Percentiles rank a stretch among this genome's conserved stretches.
Evolutionary conservation across 2,797 vertebrate species (phyloP).

Genomic region (Tapera naevia): DNA sequence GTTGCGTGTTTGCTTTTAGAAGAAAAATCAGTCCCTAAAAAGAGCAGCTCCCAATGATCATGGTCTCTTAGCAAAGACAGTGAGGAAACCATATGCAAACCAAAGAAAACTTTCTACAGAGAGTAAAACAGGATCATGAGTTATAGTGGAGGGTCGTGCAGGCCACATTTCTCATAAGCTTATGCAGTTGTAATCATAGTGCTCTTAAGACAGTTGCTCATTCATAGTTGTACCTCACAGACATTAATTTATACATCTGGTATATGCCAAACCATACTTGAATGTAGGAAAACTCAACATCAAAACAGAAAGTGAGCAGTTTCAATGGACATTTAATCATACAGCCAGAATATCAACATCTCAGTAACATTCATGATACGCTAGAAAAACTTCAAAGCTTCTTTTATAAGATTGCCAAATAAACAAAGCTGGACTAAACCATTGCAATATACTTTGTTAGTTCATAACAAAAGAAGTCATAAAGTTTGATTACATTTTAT

Average conservation of each 20-base stretch:
- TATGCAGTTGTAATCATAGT: not conserved
- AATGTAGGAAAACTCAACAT: not conserved
- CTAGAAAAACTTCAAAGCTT: not conserved
- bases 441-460: not conserved
- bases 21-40: not conserved
- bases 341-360: not conserved
- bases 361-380: not conserved
- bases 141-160: not conserved
- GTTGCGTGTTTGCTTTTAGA: not conserved
- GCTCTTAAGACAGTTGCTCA: not conserved
- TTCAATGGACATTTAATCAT: not conserved
- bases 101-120: not conserved
- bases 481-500: not conserved
- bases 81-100: not conserved
- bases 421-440: not conserved
- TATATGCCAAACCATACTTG: not conserved
- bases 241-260: not conserved
- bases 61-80: fast-evolving
- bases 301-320: not conserved
- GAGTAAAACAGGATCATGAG: not conserved
- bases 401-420: not conserved
- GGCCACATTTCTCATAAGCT: fast-evolving
- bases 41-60: not conserved
- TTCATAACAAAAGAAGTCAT: not conserved
- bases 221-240: not conserved